phyloP scores from a whole-genome alignment of 2,888 invertebrate genomes.

The Pilophorus perplexus region DNA sequence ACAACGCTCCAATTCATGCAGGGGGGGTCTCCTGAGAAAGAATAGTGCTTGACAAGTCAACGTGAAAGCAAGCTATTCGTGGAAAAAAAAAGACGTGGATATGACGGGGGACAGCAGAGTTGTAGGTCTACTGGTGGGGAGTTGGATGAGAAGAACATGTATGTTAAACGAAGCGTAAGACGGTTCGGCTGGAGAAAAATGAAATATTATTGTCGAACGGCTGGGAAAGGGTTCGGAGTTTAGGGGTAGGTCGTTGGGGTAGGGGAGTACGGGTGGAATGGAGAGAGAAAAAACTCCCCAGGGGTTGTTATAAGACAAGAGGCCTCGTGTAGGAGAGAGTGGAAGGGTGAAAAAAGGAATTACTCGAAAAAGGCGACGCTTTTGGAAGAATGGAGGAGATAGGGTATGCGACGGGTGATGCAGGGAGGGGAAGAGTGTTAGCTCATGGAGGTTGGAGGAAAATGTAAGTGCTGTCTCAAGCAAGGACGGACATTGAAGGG shows the following conservation, averaged over 20 bases:
- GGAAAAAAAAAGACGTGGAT: too few relatives aligned
- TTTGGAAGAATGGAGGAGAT: background rate
- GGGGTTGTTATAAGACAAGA: slow-evolving; percentile 26
- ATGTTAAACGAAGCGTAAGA: slow-evolving; percentile 22
- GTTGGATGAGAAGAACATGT: slow-evolving; percentile 7
- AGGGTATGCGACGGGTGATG: too few relatives aligned
- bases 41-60: too few relatives aligned
- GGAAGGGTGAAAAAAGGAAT: slow-evolving; percentile 7
- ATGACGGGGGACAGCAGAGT: too few relatives aligned
- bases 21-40: too few relatives aligned
- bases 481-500: too few relatives aligned
- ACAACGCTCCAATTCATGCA: too few relatives aligned
- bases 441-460: too few relatives aligned
- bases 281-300: slow-evolving; percentile 3
- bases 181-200: slow-evolving; percentile 12
- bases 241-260: background rate
- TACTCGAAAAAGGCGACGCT: slow-evolving; percentile 21
- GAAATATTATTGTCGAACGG: slow-evolving; percentile 11
- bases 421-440: too few relatives aligned
- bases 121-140: too few relatives aligned
- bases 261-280: background rate
- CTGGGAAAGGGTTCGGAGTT: background rate
- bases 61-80: too few relatives aligned
- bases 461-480: too few relatives aligned
- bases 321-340: background rate